Conservation (phyloP, 2,888 invertebrate genomes). For the Adelphocoris suturalis region DNA sequence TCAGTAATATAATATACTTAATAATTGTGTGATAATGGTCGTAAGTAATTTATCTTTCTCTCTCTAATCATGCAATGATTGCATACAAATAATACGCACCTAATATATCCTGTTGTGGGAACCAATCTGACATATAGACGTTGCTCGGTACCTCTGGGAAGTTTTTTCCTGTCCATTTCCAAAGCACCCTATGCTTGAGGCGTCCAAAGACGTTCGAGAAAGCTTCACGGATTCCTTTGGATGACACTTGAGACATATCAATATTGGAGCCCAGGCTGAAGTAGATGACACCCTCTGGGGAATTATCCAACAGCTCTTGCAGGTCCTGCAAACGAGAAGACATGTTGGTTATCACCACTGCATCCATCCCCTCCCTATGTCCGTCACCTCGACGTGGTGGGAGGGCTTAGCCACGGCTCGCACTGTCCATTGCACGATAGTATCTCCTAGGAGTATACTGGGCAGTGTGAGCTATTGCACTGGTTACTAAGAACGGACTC, state of each 20-base stretch:
- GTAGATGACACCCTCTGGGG: slow-evolving; percentile 86
- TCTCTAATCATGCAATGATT: no score
- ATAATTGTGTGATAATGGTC: no score
- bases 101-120: slow-evolving; percentile 42
- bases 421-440: no score
- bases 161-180: slow-evolving; percentile 89
- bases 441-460: no score
- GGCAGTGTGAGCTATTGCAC: no score
- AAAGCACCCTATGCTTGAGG: slow-evolving; percentile 88
- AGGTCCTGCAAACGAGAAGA: slow-evolving; percentile 80
- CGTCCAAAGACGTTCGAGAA: slow-evolving; percentile 87
- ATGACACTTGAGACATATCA: slow-evolving; percentile 86
- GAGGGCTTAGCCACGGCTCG: no score
- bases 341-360: background rate
- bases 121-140: slow-evolving; percentile 82
- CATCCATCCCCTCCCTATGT: no score
- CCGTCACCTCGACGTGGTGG: no score
- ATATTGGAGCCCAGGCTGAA: slow-evolving; percentile 93
- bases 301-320: slow-evolving; percentile 85
- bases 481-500: no score
- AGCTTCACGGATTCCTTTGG: slow-evolving; percentile 84
- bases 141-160: slow-evolving; percentile 87
- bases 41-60: no score
- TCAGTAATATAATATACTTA: no score
- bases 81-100: slow-evolving; percentile 72